Percentiles rank a stretch among this genome's conserved stretches.
These are phyloP conservation scores for Eremobia ochroleuca DNA, from an alignment of 2,888 invertebrate genomes.

Conservation along the genomic window DNA sequence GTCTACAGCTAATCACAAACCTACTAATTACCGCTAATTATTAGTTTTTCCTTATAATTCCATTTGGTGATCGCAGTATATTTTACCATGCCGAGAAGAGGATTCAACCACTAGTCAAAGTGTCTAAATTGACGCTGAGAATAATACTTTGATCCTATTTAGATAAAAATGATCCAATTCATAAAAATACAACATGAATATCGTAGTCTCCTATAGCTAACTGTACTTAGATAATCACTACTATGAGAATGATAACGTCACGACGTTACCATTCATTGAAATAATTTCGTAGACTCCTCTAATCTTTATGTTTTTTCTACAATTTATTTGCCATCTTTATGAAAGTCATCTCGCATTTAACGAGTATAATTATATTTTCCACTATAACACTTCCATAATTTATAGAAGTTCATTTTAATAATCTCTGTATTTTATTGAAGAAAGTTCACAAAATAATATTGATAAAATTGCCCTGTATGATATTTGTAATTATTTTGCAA, in stretches of 20 bases:
- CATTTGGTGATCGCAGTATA: not conserved
- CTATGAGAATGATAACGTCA: slow-evolving; percentile 3
- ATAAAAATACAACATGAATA: not conserved
- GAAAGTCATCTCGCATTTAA: slow-evolving; percentile 9
- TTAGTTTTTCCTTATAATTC: not conserved
- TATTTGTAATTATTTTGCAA: not conserved
- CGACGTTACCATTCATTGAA: not conserved
- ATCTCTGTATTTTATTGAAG: not conserved
- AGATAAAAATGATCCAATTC: not conserved
- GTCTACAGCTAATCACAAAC: not conserved
- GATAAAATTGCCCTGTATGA: not conserved
- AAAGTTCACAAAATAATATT: not conserved
- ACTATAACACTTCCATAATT: not conserved
- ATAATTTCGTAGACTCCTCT: not conserved
- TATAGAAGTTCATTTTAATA: not conserved
- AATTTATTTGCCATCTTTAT: not conserved
- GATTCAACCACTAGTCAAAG: not conserved
- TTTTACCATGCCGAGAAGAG: not conserved
- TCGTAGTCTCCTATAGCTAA: not conserved
- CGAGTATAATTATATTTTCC: not conserved
- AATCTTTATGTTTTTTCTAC: slow-evolving; percentile 9
- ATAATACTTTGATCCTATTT: not conserved
- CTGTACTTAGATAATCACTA: not conserved
- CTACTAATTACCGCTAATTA: not conserved
- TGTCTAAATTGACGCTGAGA: not conserved